Evolutionary conservation across 2,113 vertebrate species (phyloP).

Genomic region (Apodemus speciosus): DNA sequence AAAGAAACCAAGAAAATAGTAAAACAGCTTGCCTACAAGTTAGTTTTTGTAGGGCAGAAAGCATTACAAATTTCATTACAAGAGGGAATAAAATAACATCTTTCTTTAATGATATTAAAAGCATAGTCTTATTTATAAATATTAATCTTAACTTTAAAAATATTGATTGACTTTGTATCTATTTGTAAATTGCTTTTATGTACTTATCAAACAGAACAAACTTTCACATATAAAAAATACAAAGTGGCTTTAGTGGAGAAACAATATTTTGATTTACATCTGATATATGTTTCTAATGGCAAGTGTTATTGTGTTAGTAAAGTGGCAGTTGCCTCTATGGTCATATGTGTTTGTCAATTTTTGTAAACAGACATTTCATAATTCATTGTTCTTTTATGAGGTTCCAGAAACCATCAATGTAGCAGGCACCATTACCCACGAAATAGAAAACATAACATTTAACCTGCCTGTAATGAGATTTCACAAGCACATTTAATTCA

Average conservation of each 20-base stretch:
- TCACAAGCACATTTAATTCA: conserved; percentile 71
- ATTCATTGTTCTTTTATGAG: conserved; percentile 75
- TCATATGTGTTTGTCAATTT: conserved; percentile 45
- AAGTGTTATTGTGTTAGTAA: conserved; percentile 73
- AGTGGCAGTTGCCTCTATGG: conserved; percentile 31
- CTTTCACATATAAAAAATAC: not conserved
- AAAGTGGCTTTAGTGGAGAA: conserved; percentile 59
- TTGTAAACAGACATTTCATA: conserved; percentile 5
- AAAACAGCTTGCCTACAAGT: not conserved
- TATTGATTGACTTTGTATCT: not conserved
- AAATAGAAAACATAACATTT: conserved; percentile 81
- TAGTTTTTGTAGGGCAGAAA: not conserved
- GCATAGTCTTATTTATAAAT: not conserved
- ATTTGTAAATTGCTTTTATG: not conserved
- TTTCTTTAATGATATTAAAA: not conserved
- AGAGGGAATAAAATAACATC: not conserved
- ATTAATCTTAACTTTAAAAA: not conserved
- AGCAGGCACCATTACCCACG: conserved; percentile 76
- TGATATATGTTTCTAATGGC: conserved; percentile 85
- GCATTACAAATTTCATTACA: not conserved
- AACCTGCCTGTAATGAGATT: conserved; percentile 78
- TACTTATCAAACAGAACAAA: not conserved
- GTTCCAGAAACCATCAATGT: conserved; percentile 77
- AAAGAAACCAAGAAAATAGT: not conserved
- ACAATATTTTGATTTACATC: conserved; percentile 83